Evolutionary conservation across 2,113 vertebrate species (phyloP), one percentile per base, ranked within the genome.

Genomic region (Aplodontia rufa): DNA sequence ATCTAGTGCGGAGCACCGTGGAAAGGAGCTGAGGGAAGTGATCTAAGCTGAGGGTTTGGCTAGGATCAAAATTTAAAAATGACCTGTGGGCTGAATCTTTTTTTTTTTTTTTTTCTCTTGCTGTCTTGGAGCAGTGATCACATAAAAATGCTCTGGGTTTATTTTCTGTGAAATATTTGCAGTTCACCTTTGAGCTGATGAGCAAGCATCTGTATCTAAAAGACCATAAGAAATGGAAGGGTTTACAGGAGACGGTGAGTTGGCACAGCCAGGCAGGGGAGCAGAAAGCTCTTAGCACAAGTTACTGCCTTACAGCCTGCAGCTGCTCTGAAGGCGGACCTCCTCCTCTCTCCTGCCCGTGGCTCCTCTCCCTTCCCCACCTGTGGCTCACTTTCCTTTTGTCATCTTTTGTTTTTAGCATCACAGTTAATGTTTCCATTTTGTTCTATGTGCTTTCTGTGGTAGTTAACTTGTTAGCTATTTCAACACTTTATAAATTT

Each of bases 401-500:
- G 78, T 78, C 42, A 90, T 40, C 26, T 35, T 72, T 58, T 86
- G 62, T 6, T 11, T 17, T 68, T 22, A 10, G 17, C 0, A 6
- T 40, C 13, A 32, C 55, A 85, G 81, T 90, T 72, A 42, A 19
- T 51, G 79, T 87, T 87, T 72, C 30, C 35, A 62, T 60, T 94
- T 75, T 53, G 47, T 87, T 78, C 24, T 85, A 24, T 26, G 87
- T 93, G 68, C 51, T 96, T 90, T 42, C 74, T 91, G 92, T 72
- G 47, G 95, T 95, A 97, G 91, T 96, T 97, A 92, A 74, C 92
- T 95, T 96, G 45, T 95, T 93, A 95, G 45, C 37, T 89, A 82
- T 97, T 98, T 97, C 97, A 93, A 95, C 2, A 55, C 55, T 80
- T 83, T 97, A 90, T 47, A 96, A 64, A 94, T 62, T 55, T 91